Evolutionary conservation across 2,888 invertebrate species (phyloP).

Genomic region (Hoplodrina blanda): DNA sequence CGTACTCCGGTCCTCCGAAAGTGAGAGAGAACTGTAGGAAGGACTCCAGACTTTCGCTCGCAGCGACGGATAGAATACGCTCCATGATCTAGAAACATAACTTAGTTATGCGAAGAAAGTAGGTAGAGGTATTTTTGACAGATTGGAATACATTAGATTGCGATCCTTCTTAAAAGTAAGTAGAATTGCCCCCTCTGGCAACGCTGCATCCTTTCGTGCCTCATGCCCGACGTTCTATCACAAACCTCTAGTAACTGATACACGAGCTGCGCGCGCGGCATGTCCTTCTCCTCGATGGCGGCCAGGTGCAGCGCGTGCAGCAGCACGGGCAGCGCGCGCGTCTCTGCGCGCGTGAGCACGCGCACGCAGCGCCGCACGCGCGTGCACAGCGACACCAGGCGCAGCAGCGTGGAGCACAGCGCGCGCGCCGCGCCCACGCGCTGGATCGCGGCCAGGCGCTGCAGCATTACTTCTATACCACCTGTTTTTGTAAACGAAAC

Average conservation of each 20-base stretch:
- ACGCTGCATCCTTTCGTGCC: too few relatives aligned
- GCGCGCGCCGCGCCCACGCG: slow-evolving; percentile 97
- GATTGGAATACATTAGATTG: too few relatives aligned
- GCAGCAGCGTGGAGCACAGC: slow-evolving; percentile 96
- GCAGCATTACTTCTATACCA: slow-evolving; percentile 94
- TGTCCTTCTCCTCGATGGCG: slow-evolving; percentile 91
- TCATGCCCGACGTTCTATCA: not conserved
- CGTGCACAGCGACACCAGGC: slow-evolving; percentile 96
- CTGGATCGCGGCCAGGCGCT: slow-evolving; percentile 95
- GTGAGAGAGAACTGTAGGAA: slow-evolving; percentile 97
- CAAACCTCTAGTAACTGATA: slow-evolving; percentile 96
- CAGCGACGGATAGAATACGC: slow-evolving; percentile 97
- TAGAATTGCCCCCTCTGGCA: too few relatives aligned
- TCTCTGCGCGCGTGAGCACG: slow-evolving; percentile 95
- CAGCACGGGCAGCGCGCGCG: slow-evolving; percentile 95
- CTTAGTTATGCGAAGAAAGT: not conserved
- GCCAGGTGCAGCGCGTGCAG: slow-evolving; percentile 95
- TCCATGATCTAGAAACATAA: slow-evolving; percentile 95
- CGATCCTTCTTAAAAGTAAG: too few relatives aligned
- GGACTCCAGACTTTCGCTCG: slow-evolving; percentile 95
- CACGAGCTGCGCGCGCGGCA: slow-evolving; percentile 94
- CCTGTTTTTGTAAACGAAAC: slow-evolving; percentile 69
- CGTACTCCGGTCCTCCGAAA: slow-evolving; percentile 97
- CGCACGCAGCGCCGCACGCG: slow-evolving; percentile 97
- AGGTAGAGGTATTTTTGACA: too few relatives aligned